Base-by-base conservation (phyloP, 2,888 invertebrate genomes). In the Diplazon laetatorius region DNA sequence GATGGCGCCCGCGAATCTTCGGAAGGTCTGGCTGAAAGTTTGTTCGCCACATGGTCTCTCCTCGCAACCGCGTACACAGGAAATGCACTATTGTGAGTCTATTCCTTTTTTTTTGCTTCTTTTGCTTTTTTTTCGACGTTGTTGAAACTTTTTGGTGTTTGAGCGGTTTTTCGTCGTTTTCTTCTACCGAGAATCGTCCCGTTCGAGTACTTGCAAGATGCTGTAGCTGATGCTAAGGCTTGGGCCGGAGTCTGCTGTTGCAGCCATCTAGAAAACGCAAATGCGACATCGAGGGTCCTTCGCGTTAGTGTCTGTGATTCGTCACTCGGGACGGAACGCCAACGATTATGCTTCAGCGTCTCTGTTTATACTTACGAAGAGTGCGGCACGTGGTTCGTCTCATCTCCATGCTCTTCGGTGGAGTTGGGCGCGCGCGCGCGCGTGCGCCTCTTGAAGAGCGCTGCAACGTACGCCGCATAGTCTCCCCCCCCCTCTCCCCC, bases 341-440 rank as follows among this genome's bases (percentile, higher is more conserved):
- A n/a, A 80, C 82, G 82, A 83, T 82, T 83, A 85, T 82, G 81
- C 80, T 55, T 65, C 72, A 63, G 81, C 76, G 52, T 25, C 82
- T 80, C 80, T 82, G 81, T 78, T 76, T 80, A 72, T 75, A 78
- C 78, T 82, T 76, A 72, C 60, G 50, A 20, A 30, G 62, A 72
- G 65, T 63, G 59, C 52, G 78, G 80, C 82, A 82, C 80, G 80
- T 82, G 82, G 78, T 78, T 44, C 79, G 39, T 80, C 77, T 80
- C 77, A 74, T 70, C 39, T n/a, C n/a, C n/a, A n/a, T n/a, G n/a
- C n/a, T n/a, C n/a, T n/a, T n/a, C n/a, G n/a, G n/a, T n/a, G n/a
- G n/a, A n/a, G n/a, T n/a, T n/a, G n/a, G n/a, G n/a, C n/a, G n/a
- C n/a, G n/a, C n/a, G n/a, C n/a, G n/a, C n/a, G n/a, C n/a, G n/a